Evolutionary conservation across 2,113 vertebrate genomes (phyloP).

Genomic region (Triplophysa rosa): DNA sequence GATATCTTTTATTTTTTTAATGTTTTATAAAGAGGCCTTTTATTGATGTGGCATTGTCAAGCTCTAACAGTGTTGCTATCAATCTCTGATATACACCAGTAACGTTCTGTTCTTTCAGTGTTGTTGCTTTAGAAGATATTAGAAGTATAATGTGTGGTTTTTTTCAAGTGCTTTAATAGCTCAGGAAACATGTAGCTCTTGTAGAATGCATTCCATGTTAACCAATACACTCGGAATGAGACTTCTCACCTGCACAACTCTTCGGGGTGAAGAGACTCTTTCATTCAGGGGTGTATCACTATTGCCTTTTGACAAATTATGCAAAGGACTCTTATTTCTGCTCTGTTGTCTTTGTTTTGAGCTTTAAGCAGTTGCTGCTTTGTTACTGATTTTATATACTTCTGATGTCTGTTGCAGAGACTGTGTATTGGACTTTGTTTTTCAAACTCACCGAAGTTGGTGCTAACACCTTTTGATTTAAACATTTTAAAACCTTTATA

Average conservation of each 20-base stretch:
- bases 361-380: slow-evolving; percentile 27
- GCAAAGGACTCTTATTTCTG: slow-evolving; percentile 24
- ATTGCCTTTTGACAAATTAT: slow-evolving; percentile 35
- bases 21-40: slow-evolving; percentile 26
- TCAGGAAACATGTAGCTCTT: slow-evolving; percentile 63
- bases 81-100: neutral
- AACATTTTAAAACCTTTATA: slow-evolving; percentile 48
- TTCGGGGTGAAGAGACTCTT: neutral
- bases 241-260: neutral
- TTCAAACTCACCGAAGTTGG: slow-evolving; percentile 51
- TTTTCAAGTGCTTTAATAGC: slow-evolving; percentile 71
- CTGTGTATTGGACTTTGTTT: slow-evolving; percentile 41
- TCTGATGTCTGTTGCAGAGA: slow-evolving; percentile 62
- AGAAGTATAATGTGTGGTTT: neutral
- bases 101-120: slow-evolving; percentile 10
- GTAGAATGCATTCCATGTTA: slow-evolving; percentile 62
- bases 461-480: slow-evolving; percentile 59
- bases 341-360: neutral
- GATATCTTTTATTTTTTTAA: slow-evolving; percentile 15
- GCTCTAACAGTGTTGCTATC: neutral
- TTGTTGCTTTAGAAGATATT: neutral
- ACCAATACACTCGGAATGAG: neutral
- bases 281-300: neutral
- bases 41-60: slow-evolving; percentile 5
- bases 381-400: slow-evolving; percentile 58